Base-by-base conservation (phyloP, 2,113 vertebrate genomes). In the Orientallactaga bullata region DNA sequence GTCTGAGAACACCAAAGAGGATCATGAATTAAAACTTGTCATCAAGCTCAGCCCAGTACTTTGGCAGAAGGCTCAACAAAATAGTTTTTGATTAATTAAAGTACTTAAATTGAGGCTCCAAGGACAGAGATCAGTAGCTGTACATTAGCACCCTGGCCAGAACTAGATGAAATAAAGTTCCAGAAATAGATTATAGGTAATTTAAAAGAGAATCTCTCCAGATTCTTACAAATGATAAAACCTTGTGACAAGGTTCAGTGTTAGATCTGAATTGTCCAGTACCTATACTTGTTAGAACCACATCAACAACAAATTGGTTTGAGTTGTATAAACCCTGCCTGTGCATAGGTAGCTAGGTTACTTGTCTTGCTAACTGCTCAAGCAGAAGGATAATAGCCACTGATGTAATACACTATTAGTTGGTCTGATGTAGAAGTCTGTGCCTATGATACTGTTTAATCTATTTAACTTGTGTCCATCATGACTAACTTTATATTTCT, bases 61-160 rank as follows among this genome's bases (percentile, higher is more conserved):
- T 96, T 96, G 90, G 95, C 92, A 79, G 42, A 69, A 85, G 47
- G 2, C 26, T 90, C 65, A 68, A 58, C 37, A 90, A 92, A 91
- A 82, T 78, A 72, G 65, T 91, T 32, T 23, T 60, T 69, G 72
- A 87, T 92, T 96, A 93, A 94, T 97, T 95, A 92, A 94, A 95
- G 47, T 92, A 92, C 51, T 94, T 47, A 83, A 76, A 63, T 72
- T 58, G 61, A 96, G 72, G 12, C 82, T 85, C 90, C 93, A 66
- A 95, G 79, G 60, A 84, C 63, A 85, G 28, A 94, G 68, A 69
- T 87, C 35, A 58, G 83, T 85, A 32, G 32, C 76, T 15, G 24
- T 65, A 32, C 0, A 23, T 80, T 88, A 80, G 8, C 69, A 37
- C 6, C 47, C 30, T 76, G n/a, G 81, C 74, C 85, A 90, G 88